Evolutionary conservation across 2,797 vertebrate genomes (phyloP).

Genomic region (Eulemur coronatus): DNA sequence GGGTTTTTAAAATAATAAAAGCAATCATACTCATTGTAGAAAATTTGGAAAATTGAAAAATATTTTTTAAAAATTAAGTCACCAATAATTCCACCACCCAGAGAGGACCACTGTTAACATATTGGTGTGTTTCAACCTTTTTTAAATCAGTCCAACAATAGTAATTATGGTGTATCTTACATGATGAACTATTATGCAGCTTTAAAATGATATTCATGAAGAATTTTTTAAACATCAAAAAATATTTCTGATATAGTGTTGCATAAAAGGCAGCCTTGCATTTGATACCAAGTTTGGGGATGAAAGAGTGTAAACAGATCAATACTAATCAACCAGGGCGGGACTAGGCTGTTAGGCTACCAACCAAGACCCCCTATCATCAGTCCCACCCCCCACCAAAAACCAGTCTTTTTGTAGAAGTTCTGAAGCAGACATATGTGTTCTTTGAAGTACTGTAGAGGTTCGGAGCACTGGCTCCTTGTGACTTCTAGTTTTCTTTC

Average conservation of each 20-base stretch:
- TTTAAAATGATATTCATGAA: slow-evolving; percentile 27
- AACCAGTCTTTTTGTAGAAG: background rate
- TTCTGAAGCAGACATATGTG: background rate
- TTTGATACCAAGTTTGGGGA: background rate
- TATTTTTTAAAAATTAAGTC: slow-evolving; percentile 19
- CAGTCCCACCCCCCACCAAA: background rate
- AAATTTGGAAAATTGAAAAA: slow-evolving; percentile 30
- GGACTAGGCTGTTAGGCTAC: background rate
- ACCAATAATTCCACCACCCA: background rate
- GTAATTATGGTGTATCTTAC: background rate
- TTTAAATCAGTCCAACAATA: background rate
- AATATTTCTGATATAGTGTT: background rate
- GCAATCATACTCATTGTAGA: background rate
- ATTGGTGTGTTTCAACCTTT: background rate
- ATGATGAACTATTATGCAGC: background rate
- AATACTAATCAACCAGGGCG: background rate
- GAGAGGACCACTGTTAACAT: background rate
- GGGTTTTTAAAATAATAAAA: background rate
- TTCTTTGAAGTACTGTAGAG: background rate
- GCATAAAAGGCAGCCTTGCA: background rate
- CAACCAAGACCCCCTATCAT: background rate
- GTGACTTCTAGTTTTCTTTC: background rate
- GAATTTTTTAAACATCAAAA: background rate
- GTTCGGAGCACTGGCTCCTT: background rate
- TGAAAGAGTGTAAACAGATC: background rate